Conservation (phyloP, 1,140 invertebrate species). For the Magallana ariakensis region DNA sequence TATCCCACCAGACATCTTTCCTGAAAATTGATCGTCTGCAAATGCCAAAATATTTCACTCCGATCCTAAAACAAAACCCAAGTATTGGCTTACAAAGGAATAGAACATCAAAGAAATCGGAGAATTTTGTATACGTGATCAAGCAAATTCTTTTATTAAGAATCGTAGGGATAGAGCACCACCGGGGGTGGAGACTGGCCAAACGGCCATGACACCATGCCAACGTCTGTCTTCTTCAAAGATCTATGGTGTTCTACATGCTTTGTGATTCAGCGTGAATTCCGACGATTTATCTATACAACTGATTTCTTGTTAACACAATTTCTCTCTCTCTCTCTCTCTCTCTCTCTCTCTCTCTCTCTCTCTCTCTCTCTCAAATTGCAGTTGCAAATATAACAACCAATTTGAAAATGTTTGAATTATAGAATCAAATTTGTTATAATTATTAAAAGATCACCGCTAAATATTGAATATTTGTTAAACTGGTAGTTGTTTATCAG, state of each 20-base stretch:
- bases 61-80: conserved; percentile 27
- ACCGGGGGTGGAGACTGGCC: conserved; percentile 10
- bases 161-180: background rate
- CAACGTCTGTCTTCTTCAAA: background rate
- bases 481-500: no score
- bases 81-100: conserved; percentile 28
- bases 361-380: no score
- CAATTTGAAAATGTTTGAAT: no score
- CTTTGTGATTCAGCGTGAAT: conserved; percentile 31
- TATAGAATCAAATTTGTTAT: no score
- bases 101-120: conserved; percentile 23
- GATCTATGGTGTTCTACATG: conserved; percentile 27
- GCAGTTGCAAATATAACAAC: no score
- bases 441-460: no score
- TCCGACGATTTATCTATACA: background rate
- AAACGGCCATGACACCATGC: background rate
- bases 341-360: no score
- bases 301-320: background rate
- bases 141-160: conserved; percentile 21
- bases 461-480: no score
- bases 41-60: conserved; percentile 36
- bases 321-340: no score
- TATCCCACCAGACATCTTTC: conserved; percentile 22
- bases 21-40: conserved; percentile 38
- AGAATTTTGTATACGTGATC: conserved; percentile 28